These are phyloP conservation scores for Drosophila sordidapex DNA, from an alignment of 2,888 invertebrate species.

Conservation along the genomic window DNA sequence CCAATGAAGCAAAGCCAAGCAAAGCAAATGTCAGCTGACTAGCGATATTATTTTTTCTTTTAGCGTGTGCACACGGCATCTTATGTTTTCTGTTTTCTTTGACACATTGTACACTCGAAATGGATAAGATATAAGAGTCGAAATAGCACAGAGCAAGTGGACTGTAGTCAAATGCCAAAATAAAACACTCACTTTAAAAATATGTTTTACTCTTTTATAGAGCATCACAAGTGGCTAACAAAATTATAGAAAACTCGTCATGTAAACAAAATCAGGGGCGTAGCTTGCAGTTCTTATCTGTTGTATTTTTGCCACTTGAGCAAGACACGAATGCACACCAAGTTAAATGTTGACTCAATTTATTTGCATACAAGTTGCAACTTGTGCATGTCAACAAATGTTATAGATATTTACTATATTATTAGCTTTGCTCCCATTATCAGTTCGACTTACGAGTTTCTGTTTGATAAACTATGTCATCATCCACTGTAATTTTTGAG, in stretches of 20 bases:
- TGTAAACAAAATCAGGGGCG: constrained; percentile 19
- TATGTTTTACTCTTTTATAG: neutral
- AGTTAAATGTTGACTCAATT: constrained; percentile 46
- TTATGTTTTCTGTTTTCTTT: constrained; percentile 31
- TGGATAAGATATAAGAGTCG: constrained; percentile 46
- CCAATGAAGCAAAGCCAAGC: neutral
- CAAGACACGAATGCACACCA: constrained; percentile 43
- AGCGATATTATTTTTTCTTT: constrained; percentile 24
- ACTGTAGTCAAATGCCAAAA: constrained; percentile 12
- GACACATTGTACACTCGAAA: constrained; percentile 21
- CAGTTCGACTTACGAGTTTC: constrained; percentile 18
- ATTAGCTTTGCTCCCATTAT: constrained; percentile 18
- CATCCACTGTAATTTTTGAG: neutral
- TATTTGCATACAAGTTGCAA: constrained; percentile 49
- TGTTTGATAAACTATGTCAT: constrained; percentile 7
- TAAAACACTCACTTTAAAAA: neutral
- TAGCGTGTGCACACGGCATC: constrained; percentile 40
- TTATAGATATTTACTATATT: neutral
- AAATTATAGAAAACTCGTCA: neutral
- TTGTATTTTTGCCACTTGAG: constrained; percentile 41
- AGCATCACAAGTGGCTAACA: constrained; percentile 3
- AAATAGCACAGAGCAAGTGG: constrained; percentile 52
- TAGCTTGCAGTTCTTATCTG: constrained; percentile 26
- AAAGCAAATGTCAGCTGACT: constrained; percentile 63
- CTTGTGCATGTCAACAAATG: constrained; percentile 19